These are phyloP conservation scores for Serilophus lunatus DNA, from an alignment of 2,113 vertebrate genomes.

Conservation along the genomic window DNA sequence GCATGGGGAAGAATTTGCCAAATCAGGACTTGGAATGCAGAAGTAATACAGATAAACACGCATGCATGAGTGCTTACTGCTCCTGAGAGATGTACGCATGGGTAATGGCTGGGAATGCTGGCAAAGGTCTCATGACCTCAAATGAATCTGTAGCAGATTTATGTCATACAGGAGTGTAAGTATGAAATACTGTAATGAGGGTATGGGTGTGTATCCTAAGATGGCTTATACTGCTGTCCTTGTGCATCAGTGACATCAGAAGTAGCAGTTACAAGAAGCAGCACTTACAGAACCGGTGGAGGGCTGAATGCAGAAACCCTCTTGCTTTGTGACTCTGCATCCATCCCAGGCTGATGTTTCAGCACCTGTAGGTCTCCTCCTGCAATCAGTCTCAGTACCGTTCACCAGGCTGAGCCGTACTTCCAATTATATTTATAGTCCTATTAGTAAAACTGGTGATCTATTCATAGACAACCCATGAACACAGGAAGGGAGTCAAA, in stretches of 20 bases:
- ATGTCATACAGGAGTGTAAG: neutral
- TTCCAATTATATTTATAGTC: conserved; percentile 52
- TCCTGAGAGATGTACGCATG: neutral
- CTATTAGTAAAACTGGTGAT: conserved; percentile 43
- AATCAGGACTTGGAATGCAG: neutral
- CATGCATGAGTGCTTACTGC: neutral
- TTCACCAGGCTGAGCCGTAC: neutral
- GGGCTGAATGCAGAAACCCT: neutral
- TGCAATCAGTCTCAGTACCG: conserved; percentile 11
- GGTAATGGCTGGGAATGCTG: neutral
- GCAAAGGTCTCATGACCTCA: neutral
- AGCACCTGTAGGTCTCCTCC: neutral
- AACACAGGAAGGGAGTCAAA: conserved; percentile 13
- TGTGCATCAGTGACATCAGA: neutral
- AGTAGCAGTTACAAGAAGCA: neutral
- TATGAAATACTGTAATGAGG: neutral
- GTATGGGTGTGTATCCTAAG: too few species aligned
- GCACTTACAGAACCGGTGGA: neutral
- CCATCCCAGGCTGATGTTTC: neutral
- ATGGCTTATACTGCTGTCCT: neutral
- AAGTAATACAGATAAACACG: neutral
- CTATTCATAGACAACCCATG: conserved; percentile 25
- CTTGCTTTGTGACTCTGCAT: neutral
- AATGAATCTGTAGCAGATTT: neutral
- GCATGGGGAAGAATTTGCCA: neutral